A percentile compares a stretch with the other conserved stretches of the same genome.
Evolutionary conservation across 2,113 vertebrate species (phyloP).

Genomic region (Polypterus senegalus): DNA sequence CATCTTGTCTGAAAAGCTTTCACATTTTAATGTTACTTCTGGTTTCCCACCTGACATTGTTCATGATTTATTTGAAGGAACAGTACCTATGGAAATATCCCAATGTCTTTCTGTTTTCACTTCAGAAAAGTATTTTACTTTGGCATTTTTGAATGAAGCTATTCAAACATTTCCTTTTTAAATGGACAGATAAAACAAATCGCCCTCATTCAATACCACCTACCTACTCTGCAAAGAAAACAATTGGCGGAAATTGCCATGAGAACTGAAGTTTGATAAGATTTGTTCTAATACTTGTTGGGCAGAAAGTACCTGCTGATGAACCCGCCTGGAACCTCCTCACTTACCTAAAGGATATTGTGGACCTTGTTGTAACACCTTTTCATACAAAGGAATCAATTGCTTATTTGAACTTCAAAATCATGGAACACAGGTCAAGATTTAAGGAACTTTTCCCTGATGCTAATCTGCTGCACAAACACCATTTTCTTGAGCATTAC

Average conservation of each 20-base stretch:
- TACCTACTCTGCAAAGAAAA: too few relatives aligned
- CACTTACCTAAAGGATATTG: neutral
- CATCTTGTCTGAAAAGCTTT: conserved; percentile 9
- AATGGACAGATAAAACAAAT: too few relatives aligned
- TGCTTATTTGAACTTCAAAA: neutral
- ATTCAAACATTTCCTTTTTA: too few relatives aligned
- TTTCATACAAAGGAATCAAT: conserved; percentile 3
- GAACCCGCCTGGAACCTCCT: conserved; percentile 1
- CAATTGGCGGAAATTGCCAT: too few relatives aligned
- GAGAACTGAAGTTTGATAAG: too few relatives aligned
- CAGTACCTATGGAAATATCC: conserved; percentile 9
- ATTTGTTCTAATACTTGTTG: too few relatives aligned
- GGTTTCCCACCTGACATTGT: conserved; percentile 15
- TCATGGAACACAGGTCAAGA: too few relatives aligned
- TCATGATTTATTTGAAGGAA: conserved; percentile 14
- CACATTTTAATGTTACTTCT: conserved; percentile 11
- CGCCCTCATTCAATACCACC: too few relatives aligned
- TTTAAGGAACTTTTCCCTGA: too few relatives aligned
- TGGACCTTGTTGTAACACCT: conserved; percentile 1
- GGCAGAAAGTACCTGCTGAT: conserved; percentile 1
- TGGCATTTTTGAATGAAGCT: conserved; percentile 2
- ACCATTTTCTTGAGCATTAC: too few relatives aligned
- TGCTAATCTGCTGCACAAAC: too few relatives aligned
- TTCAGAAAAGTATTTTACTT: conserved; percentile 8
- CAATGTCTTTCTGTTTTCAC: conserved; percentile 5